Conservation (phyloP, 2,888 invertebrate species). For the Bugulina stolonifera region DNA sequence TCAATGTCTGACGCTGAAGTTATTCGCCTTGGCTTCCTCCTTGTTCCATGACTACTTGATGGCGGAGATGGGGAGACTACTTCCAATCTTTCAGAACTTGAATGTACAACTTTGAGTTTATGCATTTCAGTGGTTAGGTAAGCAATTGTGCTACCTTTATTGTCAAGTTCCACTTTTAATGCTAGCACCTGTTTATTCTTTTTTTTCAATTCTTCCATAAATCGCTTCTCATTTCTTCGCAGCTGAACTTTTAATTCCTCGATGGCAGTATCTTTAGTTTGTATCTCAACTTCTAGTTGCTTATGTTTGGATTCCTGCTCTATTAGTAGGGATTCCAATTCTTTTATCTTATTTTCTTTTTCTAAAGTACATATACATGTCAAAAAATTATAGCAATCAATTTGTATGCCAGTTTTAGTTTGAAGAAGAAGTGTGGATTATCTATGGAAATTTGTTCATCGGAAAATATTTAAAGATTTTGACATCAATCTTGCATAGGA, state of each 20-base stretch:
- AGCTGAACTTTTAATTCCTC: slow-evolving; percentile 39
- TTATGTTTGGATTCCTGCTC: slow-evolving; percentile 35
- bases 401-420: too few species aligned
- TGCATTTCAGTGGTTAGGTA: slow-evolving; percentile 37
- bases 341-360: slow-evolving; percentile 31
- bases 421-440: too few species aligned
- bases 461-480: too few species aligned
- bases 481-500: too few species aligned
- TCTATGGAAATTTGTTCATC: too few species aligned
- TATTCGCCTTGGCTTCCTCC: not conserved
- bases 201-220: slow-evolving; percentile 37
- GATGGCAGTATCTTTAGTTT: slow-evolving; percentile 41
- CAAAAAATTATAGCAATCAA: too few species aligned
- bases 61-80: not conserved
- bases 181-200: slow-evolving; percentile 36
- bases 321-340: slow-evolving; percentile 33
- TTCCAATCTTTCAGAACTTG: not conserved
- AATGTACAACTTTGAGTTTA: not conserved
- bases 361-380: too few species aligned
- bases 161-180: slow-evolving; percentile 40
- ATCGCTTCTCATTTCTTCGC: slow-evolving; percentile 39
- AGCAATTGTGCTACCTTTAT: slow-evolving; percentile 43
- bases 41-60: not conserved
- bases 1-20: not conserved
- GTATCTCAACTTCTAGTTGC: slow-evolving; percentile 38